Percentiles rank a stretch among this genome's conserved stretches.
Conservation (phyloP, 2,888 invertebrate species). For the Acleris sparsana region DNA sequence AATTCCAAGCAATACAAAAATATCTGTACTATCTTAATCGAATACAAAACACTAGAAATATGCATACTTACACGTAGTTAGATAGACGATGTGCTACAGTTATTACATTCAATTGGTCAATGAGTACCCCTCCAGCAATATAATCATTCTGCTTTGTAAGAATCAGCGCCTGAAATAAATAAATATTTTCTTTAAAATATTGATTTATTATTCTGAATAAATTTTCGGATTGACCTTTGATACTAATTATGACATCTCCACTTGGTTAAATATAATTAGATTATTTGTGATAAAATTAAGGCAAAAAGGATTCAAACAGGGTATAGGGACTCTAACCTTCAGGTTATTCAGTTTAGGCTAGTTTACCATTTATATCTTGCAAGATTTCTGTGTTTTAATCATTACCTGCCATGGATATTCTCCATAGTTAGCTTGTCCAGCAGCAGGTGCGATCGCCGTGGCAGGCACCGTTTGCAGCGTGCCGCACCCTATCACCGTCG, state of each 20-base stretch:
- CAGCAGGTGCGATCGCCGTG: constrained; percentile 58
- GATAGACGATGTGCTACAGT: constrained; percentile 89
- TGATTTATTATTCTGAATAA: background rate
- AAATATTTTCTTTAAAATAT: background rate
- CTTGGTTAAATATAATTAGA: constrained; percentile 24
- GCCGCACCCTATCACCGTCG: constrained; percentile 70
- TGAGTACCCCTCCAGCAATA: constrained; percentile 88
- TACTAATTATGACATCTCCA: no score
- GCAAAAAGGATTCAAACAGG: no score
- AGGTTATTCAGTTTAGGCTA: no score
- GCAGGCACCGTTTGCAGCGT: constrained; percentile 63
- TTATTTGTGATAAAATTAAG: no score
- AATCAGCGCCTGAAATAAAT: constrained; percentile 75
- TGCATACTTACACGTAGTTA: constrained; percentile 79
- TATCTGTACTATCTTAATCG: background rate
- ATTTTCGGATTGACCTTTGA: no score
- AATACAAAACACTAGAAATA: constrained; percentile 5
- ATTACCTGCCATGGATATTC: constrained; percentile 89
- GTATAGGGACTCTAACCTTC: no score
- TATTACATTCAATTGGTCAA: constrained; percentile 86
- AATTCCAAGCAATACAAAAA: constrained; percentile 7
- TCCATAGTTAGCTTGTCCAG: constrained; percentile 86
- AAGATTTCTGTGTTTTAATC: no score
- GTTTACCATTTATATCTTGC: no score
- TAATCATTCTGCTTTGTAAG: constrained; percentile 85